Evolutionary conservation across 2,797 vertebrate genomes (phyloP).

Genomic region (Sarcophilus harrisii): DNA sequence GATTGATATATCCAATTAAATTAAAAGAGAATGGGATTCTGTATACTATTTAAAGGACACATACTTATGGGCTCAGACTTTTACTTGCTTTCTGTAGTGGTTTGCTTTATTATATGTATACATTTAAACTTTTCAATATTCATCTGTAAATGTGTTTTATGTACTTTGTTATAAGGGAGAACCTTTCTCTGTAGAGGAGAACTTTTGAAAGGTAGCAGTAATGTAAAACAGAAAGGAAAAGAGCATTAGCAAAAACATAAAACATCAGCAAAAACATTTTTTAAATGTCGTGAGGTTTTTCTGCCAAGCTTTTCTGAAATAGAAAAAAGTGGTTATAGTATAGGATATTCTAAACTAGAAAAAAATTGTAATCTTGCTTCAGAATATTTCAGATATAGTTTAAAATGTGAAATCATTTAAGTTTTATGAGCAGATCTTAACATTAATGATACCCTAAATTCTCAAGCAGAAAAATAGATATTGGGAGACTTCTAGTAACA

Average conservation of each 20-base stretch:
- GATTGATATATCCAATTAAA: constrained; percentile 54
- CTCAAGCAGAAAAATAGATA: constrained; percentile 39
- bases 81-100: constrained; percentile 41
- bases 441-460: constrained; percentile 35
- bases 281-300: constrained; percentile 9
- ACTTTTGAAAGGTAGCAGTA: background rate
- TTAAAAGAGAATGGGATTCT: constrained; percentile 29
- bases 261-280: background rate
- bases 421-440: constrained; percentile 28
- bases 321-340: constrained; percentile 50
- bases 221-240: background rate
- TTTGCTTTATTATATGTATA: constrained; percentile 58
- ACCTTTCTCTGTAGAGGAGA: background rate
- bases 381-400: constrained; percentile 14
- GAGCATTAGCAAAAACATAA: background rate
- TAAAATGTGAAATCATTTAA: constrained; percentile 54
- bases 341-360: constrained; percentile 46
- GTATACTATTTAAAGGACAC: constrained; percentile 37
- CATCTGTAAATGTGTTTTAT: background rate
- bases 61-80: constrained; percentile 40
- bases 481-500: constrained; percentile 11
- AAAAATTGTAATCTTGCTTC: constrained; percentile 41
- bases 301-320: constrained; percentile 44
- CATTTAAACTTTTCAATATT: constrained; percentile 52
- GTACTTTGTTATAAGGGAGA: background rate